These are phyloP conservation scores for Lepilemur septentrionalis DNA, from an alignment of 2,797 vertebrate species.

Conservation along the genomic window DNA sequence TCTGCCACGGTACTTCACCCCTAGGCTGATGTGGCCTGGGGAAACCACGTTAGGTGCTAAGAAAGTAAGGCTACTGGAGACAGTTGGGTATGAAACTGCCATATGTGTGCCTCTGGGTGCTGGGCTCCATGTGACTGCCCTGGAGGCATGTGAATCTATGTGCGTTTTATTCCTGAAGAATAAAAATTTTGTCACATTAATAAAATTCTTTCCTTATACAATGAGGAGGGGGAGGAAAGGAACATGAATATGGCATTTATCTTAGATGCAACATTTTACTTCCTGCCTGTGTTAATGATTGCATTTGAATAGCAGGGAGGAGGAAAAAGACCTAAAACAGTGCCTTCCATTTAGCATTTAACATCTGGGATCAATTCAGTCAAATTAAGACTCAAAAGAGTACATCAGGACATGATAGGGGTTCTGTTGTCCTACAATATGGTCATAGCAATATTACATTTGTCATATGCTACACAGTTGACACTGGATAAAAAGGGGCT, in stretches of 20 bases:
- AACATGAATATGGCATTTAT: constrained; percentile 9
- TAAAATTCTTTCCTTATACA: constrained; percentile 31
- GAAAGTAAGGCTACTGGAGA: neutral
- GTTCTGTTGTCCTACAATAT: neutral
- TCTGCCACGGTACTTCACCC: neutral
- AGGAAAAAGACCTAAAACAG: constrained; percentile 8
- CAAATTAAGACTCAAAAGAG: constrained; percentile 29
- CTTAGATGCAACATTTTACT: constrained; percentile 20
- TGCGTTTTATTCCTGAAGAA: constrained; percentile 24
- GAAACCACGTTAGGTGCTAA: neutral
- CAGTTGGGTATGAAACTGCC: neutral
- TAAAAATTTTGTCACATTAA: constrained; percentile 28
- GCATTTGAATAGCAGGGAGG: neutral
- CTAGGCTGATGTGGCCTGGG: neutral
- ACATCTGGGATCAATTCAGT: constrained; percentile 51
- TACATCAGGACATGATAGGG: neutral
- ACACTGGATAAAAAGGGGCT: neutral
- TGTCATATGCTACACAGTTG: neutral
- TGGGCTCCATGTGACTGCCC: neutral
- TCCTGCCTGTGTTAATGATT: constrained; percentile 49
- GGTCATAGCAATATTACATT: neutral
- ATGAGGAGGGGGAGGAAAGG: neutral
- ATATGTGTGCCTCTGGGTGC: neutral
- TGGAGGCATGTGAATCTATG: neutral
- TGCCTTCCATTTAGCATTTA: constrained; percentile 33